A percentile compares a stretch with the other conserved stretches of the same genome.
These are phyloP conservation scores for Rhyacichthys aspro DNA, from an alignment of 2,797 vertebrate species.

Conservation along the genomic window DNA sequence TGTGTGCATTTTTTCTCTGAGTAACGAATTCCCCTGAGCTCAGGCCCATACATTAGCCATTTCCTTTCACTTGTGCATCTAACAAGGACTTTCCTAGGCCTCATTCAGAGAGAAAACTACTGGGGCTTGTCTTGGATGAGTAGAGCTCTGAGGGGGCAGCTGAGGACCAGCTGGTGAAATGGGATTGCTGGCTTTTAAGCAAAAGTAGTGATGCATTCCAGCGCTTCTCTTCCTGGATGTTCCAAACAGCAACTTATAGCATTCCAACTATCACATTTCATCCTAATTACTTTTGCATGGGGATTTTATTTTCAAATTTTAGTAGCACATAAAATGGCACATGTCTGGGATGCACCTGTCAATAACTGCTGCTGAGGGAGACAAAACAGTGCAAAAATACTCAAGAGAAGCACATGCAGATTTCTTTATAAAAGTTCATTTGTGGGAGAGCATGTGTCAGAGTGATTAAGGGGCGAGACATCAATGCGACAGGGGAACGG, in stretches of 20 bases:
- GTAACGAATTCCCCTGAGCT: slow-evolving; percentile 39
- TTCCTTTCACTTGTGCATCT: slow-evolving; percentile 53
- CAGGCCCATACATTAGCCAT: slow-evolving; percentile 56
- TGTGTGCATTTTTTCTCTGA: slow-evolving; percentile 13
- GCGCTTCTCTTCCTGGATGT: slow-evolving; percentile 32
- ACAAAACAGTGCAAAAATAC: slow-evolving; percentile 15
- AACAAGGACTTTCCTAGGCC: slow-evolving; percentile 49
- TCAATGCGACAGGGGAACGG: slow-evolving; percentile 27
- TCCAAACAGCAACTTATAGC: slow-evolving; percentile 17
- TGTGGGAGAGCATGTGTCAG: slow-evolving; percentile 36
- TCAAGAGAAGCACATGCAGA: slow-evolving; percentile 4
- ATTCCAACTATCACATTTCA: slow-evolving; percentile 21
- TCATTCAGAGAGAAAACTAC: slow-evolving; percentile 32
- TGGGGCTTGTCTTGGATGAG: slow-evolving; percentile 50
- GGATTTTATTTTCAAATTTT: slow-evolving; percentile 30
- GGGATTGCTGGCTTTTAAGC: slow-evolving; percentile 38
- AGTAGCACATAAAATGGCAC: slow-evolving; percentile 22
- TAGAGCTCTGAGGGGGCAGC: slow-evolving; percentile 47
- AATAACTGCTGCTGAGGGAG: slow-evolving; percentile 18
- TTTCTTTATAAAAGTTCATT: slow-evolving; percentile 33
- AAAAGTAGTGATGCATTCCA: slow-evolving; percentile 45
- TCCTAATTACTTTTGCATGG: slow-evolving; percentile 8
- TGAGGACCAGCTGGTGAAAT: slow-evolving; percentile 63
- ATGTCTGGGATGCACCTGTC: slow-evolving; percentile 30
- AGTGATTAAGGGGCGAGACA: slow-evolving; percentile 37